phyloP scores from a whole-genome alignment of 2,113 vertebrate species.

The Empidonax traillii region DNA sequence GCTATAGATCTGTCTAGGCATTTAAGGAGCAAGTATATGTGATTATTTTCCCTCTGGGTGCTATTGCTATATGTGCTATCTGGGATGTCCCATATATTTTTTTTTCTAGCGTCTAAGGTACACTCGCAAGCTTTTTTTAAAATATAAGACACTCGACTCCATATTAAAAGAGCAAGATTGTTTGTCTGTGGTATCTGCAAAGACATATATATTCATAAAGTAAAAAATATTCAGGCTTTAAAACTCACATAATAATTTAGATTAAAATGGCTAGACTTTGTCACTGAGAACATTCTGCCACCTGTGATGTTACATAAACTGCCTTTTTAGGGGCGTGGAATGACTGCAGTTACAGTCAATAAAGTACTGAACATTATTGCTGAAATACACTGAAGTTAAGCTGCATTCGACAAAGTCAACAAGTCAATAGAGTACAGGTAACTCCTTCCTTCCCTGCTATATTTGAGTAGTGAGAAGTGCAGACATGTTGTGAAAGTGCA shows the following conservation, averaged over 20 bases:
- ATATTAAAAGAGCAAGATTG: not conserved
- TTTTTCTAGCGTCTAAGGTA: not conserved
- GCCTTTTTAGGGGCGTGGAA: not conserved
- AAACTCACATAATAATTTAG: not conserved
- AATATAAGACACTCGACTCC: not conserved
- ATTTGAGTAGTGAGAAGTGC: constrained; percentile 66
- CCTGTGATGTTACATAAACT: not conserved
- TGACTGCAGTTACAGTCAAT: not conserved
- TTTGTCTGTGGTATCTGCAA: not conserved
- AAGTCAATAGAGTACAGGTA: not conserved
- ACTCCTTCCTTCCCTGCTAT: constrained; percentile 42
- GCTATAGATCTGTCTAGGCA: not conserved
- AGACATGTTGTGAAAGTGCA: constrained; percentile 54
- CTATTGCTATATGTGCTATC: not conserved
- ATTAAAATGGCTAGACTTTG: not conserved
- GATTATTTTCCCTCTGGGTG: constrained; percentile 33
- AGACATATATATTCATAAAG: not conserved
- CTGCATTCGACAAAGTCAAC: constrained; percentile 33
- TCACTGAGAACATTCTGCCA: not conserved
- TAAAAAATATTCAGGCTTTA: not conserved
- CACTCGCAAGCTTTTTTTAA: not conserved
- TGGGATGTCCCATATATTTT: not conserved
- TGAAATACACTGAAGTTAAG: not conserved
- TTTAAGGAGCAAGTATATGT: not conserved
- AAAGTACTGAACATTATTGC: not conserved